These are phyloP conservation scores for human DNA, from an alignment of 2,113 vertebrate species.

Conservation along the genomic window DNA sequence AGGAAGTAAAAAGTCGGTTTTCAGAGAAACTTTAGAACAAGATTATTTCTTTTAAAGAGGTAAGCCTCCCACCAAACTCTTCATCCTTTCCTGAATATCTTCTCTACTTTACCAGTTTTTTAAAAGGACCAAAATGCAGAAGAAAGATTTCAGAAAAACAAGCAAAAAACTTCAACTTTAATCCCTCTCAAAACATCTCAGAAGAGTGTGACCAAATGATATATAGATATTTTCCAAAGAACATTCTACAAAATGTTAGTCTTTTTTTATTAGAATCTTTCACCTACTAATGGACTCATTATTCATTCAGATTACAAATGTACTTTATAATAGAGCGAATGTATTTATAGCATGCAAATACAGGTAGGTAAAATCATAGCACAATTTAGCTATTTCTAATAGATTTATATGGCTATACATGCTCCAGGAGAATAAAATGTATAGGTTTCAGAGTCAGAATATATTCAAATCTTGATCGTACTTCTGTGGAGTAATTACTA, in stretches of 20 bases:
- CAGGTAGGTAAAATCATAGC: neutral
- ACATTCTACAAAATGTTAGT: neutral
- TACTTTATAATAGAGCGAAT: neutral
- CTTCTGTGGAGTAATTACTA: neutral
- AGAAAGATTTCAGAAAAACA: neutral
- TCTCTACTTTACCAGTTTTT: neutral
- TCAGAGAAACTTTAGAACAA: neutral
- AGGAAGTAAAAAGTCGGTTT: neutral
- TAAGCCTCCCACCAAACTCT: neutral
- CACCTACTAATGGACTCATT: neutral
- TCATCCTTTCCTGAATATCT: neutral
- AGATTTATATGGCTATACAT: neutral
- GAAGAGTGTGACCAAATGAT: neutral
- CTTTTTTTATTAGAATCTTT: neutral
- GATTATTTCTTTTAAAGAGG: neutral
- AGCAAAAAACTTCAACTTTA: neutral
- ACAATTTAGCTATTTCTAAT: neutral
- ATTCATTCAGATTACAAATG: neutral
- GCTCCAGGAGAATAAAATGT: neutral
- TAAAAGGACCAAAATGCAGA: neutral
- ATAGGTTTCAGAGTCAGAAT: neutral
- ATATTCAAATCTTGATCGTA: neutral
- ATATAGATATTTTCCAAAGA: neutral
- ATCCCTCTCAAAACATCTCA: neutral
- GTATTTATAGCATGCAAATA: neutral